Base-by-base conservation (phyloP, 2,888 invertebrate species). In the Galerucella calmariensis region DNA sequence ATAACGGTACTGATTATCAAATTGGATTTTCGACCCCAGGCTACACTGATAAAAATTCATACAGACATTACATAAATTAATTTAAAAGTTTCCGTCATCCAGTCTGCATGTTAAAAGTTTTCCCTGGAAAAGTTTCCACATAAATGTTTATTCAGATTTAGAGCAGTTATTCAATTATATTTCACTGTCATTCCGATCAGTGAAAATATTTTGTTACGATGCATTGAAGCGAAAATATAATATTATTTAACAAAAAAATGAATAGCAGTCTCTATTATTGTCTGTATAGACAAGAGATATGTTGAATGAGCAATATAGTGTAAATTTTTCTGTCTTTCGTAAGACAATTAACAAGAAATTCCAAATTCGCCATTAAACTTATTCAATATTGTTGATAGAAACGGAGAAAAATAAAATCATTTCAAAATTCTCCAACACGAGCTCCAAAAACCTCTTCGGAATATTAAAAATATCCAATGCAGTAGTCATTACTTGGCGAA, bases 1-100 rank as follows among this genome's bases (percentile, higher is more conserved):
- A 69, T 72, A 72, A 72, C 69, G 44, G 65, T 68, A 71, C 72
- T 75, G 75, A 75, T 75, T 75, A 75, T 75, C 68, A 72, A 72
- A 72, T 69, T 73, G 66, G 69, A 73, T 73, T 73, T 73, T 73
- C 66, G 65, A 72, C 72, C 72, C 66, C 66, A n/a, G 16, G n/a
- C 62, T 69, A 69, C 69, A 69, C 62, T 69, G 62, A 62, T 69
- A 69, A 69, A 69, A 46, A 69, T 69, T 69, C 62, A 51, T 62
- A 51, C 9, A 9, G 56, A 56, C 56, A 56, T 20, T 56, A 20
- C 20, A 16, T 56, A 56, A 56, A 16, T 56, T 10, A 56, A 56
- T 56, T 56, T 20, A 56, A 56, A 56, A 56, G 20, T 56, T 56
- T 56, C 10, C 16, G 56, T n/a, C 20, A 16, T 56, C 56, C 56